Conservation (phyloP, 2,797 vertebrate species). For the Fistularia commersonii region DNA sequence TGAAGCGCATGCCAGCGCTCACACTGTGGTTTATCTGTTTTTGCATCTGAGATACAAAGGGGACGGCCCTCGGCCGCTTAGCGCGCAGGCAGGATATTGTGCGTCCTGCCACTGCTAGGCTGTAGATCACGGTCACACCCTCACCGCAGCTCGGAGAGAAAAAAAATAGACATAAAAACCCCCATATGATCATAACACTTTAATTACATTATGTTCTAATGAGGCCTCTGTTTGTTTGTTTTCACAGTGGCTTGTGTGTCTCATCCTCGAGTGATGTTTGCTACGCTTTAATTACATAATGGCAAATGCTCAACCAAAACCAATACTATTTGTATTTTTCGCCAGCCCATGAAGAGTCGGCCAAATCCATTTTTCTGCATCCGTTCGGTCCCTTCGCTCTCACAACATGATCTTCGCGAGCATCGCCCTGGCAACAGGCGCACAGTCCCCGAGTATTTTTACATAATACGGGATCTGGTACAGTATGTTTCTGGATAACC, state of each 20-base stretch:
- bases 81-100: constrained; percentile 56
- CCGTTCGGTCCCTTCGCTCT: background rate
- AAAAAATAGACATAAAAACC: constrained; percentile 18
- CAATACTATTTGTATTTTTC: background rate
- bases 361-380: background rate
- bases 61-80: constrained; percentile 14
- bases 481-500: too few relatives aligned
- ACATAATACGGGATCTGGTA: too few relatives aligned
- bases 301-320: background rate
- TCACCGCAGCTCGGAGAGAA: constrained; percentile 33
- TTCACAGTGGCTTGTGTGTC: background rate
- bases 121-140: constrained; percentile 39
- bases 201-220: constrained; percentile 16
- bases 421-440: too few relatives aligned
- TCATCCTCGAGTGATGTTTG: constrained; percentile 3
- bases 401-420: too few relatives aligned
- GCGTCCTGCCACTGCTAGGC: constrained; percentile 31
- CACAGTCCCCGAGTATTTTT: too few relatives aligned
- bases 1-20: constrained; percentile 19
- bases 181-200: constrained; percentile 3
- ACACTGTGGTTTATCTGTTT: constrained; percentile 44
- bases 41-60: constrained; percentile 34
- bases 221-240: background rate
- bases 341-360: background rate
- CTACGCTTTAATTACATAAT: background rate